Conservation (phyloP, 2,113 vertebrate genomes). For the Aptenodytes forsteri region DNA sequence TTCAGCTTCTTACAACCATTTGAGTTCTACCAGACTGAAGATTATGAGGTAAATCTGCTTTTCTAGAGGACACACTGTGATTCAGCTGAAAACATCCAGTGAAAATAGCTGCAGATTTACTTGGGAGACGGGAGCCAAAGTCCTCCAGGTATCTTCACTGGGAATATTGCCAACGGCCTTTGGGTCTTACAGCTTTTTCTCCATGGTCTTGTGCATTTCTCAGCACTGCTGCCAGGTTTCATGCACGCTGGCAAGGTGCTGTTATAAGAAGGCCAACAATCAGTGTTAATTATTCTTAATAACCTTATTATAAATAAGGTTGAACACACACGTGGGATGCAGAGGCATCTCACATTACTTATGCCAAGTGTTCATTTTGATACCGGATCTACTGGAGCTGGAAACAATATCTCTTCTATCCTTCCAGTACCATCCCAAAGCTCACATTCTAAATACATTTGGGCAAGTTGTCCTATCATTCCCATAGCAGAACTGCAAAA, state of each 20-base stretch:
- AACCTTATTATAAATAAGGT: neutral
- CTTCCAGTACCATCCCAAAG: neutral
- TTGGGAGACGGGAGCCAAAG: neutral
- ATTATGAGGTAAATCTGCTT: neutral
- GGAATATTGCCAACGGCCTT: neutral
- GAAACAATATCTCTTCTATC: neutral
- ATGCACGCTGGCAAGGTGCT: neutral
- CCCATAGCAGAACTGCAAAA: neutral
- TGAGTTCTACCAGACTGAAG: neutral
- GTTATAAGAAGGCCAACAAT: neutral
- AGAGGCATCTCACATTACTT: neutral
- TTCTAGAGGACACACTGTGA: neutral
- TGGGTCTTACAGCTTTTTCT: neutral
- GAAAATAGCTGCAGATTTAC: neutral
- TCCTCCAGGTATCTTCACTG: neutral
- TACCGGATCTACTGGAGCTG: neutral
- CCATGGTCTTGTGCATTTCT: neutral
- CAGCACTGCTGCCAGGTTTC: neutral
- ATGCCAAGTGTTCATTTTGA: neutral
- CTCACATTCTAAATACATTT: neutral
- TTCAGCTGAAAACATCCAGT: neutral
- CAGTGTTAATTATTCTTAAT: neutral
- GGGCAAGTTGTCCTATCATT: neutral
- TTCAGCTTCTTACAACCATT: neutral
- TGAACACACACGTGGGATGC: neutral